phyloP scores from a whole-genome alignment of 2,797 vertebrate genomes.

The Urophycis tenuis region DNA sequence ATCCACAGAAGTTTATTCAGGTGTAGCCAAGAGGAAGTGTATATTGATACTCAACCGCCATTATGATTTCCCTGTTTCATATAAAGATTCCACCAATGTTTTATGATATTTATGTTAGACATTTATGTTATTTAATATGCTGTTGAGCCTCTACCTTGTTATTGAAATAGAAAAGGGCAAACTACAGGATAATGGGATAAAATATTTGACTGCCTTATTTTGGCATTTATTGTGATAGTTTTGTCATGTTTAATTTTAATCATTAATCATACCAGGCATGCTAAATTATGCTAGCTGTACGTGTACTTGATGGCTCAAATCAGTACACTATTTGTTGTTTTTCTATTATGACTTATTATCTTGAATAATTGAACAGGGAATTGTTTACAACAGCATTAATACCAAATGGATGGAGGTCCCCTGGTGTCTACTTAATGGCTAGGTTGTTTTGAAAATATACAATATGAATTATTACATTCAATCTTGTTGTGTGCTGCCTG shows the following conservation, averaged over 20 bases:
- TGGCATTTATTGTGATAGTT: background rate
- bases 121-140: background rate
- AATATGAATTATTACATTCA: background rate
- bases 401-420: background rate
- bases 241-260: background rate
- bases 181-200: background rate
- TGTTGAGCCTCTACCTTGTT: background rate
- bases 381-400: conserved; percentile 4
- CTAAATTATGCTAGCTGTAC: too few species aligned
- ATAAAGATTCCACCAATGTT: background rate
- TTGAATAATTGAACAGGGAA: background rate
- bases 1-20: background rate
- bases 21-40: background rate
- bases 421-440: background rate
- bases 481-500: background rate
- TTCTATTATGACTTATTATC: background rate
- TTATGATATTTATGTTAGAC: background rate
- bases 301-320: too few species aligned
- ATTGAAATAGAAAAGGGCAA: too few species aligned
- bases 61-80: background rate
- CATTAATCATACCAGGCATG: background rate
- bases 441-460: background rate
- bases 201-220: background rate
- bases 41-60: background rate
- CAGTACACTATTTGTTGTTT: too few species aligned